Percentiles rank a stretch among this genome's conserved stretches.
Evolutionary conservation across 2,113 vertebrate species (phyloP).

Genomic region (Eira barbara): DNA sequence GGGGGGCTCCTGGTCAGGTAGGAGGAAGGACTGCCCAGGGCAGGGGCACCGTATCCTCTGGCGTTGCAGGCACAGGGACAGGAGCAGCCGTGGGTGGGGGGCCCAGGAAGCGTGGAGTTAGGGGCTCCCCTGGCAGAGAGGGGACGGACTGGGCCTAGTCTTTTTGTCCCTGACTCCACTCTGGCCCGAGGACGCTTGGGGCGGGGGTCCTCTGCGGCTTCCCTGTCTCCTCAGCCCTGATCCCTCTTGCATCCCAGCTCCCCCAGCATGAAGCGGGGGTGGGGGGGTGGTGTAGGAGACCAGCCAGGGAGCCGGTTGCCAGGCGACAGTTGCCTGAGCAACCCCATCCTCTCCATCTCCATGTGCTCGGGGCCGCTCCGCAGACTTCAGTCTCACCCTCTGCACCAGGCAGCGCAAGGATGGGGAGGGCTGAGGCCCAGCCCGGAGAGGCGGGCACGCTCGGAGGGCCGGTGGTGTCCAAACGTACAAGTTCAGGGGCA

Average conservation of each 20-base stretch:
- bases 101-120: background rate
- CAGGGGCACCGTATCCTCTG: background rate
- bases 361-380: slow-evolving; percentile 75
- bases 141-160: background rate
- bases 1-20: background rate
- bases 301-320: slow-evolving; percentile 77
- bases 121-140: background rate
- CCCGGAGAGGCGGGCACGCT: background rate
- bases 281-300: slow-evolving; percentile 73
- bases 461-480: background rate
- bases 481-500: background rate
- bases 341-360: slow-evolving; percentile 76
- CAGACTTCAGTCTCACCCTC: slow-evolving; percentile 71
- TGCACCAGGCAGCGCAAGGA: slow-evolving; percentile 36
- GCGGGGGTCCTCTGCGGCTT: slow-evolving; percentile 45
- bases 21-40: slow-evolving; percentile 29
- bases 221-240: slow-evolving; percentile 64
- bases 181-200: background rate
- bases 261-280: slow-evolving; percentile 74
- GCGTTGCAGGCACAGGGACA: background rate
- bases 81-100: background rate
- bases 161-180: background rate
- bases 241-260: slow-evolving; percentile 68
- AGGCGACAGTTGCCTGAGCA: slow-evolving; percentile 77
- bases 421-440: background rate